Evolutionary conservation across 2,113 vertebrate species (phyloP).

Genomic region (Montifringilla adamsi): DNA sequence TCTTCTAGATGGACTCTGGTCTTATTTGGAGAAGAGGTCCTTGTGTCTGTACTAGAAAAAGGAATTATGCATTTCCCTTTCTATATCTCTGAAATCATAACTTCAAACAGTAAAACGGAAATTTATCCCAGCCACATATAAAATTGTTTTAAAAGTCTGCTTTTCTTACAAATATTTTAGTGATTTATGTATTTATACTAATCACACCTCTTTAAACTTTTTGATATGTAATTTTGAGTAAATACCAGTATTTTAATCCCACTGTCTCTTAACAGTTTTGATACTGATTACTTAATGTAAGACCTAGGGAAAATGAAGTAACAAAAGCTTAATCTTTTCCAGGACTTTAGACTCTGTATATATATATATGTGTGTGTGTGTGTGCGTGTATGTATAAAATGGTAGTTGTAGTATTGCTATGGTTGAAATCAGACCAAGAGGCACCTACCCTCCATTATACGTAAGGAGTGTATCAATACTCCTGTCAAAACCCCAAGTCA

Average conservation of each 20-base stretch:
- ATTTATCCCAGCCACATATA: neutral
- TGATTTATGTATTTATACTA: neutral
- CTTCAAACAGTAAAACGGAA: neutral
- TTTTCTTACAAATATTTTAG: neutral
- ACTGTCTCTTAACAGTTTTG: neutral
- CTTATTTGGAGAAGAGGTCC: neutral
- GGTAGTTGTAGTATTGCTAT: neutral
- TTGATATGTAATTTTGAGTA: neutral
- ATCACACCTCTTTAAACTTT: neutral
- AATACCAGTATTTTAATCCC: neutral
- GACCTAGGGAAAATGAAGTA: neutral
- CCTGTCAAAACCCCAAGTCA: neutral
- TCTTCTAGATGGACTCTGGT: neutral
- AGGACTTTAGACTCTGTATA: neutral
- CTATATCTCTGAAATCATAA: neutral
- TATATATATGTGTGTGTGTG: accelerated
- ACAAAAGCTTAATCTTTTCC: neutral
- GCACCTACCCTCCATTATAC: neutral
- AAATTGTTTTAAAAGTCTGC: neutral
- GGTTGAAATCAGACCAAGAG: neutral
- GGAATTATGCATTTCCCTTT: neutral
- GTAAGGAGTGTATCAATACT: neutral
- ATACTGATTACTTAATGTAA: neutral
- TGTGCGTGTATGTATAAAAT: neutral
- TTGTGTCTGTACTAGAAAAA: neutral